These are phyloP conservation scores for Etheostoma cragini DNA, from an alignment of 2,113 vertebrate genomes.

Conservation along the genomic window DNA sequence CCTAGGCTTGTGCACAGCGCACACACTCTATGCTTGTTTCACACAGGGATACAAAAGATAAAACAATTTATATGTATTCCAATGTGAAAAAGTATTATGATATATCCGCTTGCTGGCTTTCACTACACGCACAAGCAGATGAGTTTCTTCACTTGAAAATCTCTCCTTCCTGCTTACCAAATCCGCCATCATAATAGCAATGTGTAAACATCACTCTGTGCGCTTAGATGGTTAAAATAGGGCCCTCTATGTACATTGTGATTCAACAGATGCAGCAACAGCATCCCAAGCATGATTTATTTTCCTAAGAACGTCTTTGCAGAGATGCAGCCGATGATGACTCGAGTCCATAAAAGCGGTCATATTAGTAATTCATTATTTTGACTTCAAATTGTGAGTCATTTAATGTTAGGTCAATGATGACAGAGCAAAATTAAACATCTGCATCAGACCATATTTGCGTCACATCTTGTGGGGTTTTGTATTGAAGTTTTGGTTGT, in stretches of 20 bases:
- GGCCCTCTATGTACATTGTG: neutral
- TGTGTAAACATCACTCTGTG: too few relatives aligned
- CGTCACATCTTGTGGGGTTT: neutral
- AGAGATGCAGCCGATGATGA: neutral
- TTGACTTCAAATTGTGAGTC: neutral
- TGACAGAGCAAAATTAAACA: neutral
- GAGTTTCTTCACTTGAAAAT: too few relatives aligned
- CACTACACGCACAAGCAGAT: too few relatives aligned
- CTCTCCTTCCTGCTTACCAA: too few relatives aligned
- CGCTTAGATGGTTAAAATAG: too few relatives aligned
- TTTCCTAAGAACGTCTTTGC: neutral
- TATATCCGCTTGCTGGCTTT: too few relatives aligned
- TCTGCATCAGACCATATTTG: neutral
- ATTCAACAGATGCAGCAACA: slow-evolving; percentile 12
- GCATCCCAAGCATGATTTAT: neutral
- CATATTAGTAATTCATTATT: neutral
- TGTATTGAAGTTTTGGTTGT: neutral
- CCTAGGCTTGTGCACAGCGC: too few relatives aligned
- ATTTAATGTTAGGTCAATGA: neutral
- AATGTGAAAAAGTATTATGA: too few relatives aligned
- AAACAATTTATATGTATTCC: too few relatives aligned
- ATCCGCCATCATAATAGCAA: too few relatives aligned
- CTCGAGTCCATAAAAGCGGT: neutral
- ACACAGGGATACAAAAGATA: too few relatives aligned
- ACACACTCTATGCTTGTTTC: too few relatives aligned